Percentiles rank a stretch among this genome's conserved stretches.
These are phyloP conservation scores for Tragulus kanchil DNA, from an alignment of 2,113 vertebrate genomes.

Conservation along the genomic window DNA sequence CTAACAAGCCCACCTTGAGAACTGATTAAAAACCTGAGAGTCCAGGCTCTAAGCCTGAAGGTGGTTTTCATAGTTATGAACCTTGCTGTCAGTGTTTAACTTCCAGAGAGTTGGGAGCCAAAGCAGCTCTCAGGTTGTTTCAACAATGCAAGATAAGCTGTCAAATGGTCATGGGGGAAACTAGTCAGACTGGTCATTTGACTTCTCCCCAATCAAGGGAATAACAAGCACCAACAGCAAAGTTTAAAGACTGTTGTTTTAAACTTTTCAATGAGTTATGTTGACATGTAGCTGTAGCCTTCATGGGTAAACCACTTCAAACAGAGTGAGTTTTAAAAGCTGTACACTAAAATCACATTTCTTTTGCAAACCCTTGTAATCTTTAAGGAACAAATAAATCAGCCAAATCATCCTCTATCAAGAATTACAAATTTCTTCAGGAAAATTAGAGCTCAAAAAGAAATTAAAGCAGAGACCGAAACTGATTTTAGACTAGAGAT, in stretches of 20 bases:
- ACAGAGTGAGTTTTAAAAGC: slow-evolving; percentile 70
- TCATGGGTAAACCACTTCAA: slow-evolving; percentile 69
- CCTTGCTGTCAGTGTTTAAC: slow-evolving; percentile 61
- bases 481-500: slow-evolving; percentile 52
- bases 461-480: slow-evolving; percentile 70
- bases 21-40: slow-evolving; percentile 12
- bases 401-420: slow-evolving; percentile 7
- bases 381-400: slow-evolving; percentile 69
- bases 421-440: slow-evolving; percentile 62
- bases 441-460: slow-evolving; percentile 49
- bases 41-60: not conserved
- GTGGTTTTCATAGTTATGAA: not conserved
- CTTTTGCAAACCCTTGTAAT: slow-evolving; percentile 61
- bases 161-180: slow-evolving; percentile 39
- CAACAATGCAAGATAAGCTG: slow-evolving; percentile 51
- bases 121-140: slow-evolving; percentile 61
- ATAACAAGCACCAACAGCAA: not conserved
- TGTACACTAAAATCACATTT: slow-evolving; percentile 80
- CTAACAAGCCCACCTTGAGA: not conserved
- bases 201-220: slow-evolving; percentile 55
- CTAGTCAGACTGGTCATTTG: slow-evolving; percentile 64
- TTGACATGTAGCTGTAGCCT: slow-evolving; percentile 66
- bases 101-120: slow-evolving; percentile 47
- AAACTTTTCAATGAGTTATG: slow-evolving; percentile 65
- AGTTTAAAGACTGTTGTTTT: slow-evolving; percentile 65